Percentiles rank a stretch among this genome's conserved stretches.
Evolutionary conservation across 2,113 vertebrate species (phyloP).

Genomic region (Hemicordylus capensis): DNA sequence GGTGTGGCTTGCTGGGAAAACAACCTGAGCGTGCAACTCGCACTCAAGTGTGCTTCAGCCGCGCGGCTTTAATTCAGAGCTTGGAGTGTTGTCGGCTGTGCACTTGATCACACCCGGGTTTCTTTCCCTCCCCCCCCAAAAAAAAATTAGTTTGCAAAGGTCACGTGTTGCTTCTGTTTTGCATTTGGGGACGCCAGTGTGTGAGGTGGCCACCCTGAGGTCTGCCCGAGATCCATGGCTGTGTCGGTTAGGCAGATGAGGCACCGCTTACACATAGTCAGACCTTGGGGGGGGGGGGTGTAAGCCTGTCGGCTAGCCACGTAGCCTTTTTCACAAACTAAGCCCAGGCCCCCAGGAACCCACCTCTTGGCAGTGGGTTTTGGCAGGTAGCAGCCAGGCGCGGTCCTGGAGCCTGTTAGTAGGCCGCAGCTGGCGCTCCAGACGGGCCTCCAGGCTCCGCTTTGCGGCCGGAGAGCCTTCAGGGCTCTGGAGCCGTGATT

Average conservation of each 20-base stretch:
- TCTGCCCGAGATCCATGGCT: neutral
- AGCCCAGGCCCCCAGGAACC: neutral
- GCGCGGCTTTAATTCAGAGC: neutral
- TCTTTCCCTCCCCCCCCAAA: neutral
- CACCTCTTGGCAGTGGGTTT: too few species aligned
- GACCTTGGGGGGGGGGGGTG: too few species aligned
- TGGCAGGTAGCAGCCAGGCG: neutral
- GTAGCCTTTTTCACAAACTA: too few species aligned
- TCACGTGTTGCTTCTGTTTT: neutral
- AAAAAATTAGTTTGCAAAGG: neutral
- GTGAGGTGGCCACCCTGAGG: neutral
- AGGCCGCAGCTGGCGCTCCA: too few species aligned
- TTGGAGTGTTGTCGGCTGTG: neutral
- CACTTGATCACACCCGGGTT: neutral
- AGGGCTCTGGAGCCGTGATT: conserved; percentile 23
- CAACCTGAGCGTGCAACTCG: neutral
- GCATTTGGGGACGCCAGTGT: neutral
- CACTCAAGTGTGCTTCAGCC: neutral
- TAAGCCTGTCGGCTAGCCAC: too few species aligned
- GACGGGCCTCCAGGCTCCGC: too few species aligned
- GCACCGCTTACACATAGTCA: neutral
- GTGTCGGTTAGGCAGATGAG: neutral
- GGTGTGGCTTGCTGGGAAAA: too few species aligned
- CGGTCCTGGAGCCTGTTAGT: too few species aligned
- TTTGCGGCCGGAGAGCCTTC: neutral